phyloP scores from a whole-genome alignment of 2,113 vertebrate species.

The Barbus barbus region DNA sequence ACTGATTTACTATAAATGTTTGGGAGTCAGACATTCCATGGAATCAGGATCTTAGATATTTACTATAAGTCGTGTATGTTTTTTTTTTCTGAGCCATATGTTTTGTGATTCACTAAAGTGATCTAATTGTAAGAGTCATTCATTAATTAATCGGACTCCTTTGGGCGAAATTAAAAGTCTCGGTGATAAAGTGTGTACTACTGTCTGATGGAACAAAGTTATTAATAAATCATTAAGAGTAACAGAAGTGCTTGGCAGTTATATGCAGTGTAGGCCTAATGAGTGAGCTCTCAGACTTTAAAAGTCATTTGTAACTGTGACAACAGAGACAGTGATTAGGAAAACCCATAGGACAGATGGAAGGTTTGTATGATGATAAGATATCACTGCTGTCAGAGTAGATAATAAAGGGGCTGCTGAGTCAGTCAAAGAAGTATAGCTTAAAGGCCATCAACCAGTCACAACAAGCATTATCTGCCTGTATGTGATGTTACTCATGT shows the following conservation, averaged over 20 bases:
- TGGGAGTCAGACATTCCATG: neutral
- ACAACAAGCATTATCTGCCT: neutral
- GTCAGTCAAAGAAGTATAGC: neutral
- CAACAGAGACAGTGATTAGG: neutral
- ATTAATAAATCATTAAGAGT: neutral
- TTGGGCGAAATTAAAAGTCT: neutral
- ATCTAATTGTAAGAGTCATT: neutral
- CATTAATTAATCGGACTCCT: neutral
- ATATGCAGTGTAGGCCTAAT: neutral
- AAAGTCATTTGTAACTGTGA: neutral
- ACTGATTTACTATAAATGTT: neutral
- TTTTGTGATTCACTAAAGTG: neutral
- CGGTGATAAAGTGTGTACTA: neutral
- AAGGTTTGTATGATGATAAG: neutral
- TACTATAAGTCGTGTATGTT: neutral
- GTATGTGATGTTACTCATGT: constrained; percentile 5
- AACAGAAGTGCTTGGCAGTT: neutral
- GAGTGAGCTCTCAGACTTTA: neutral
- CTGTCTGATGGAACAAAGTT: neutral
- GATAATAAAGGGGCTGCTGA: constrained; percentile 2
- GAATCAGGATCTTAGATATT: neutral
- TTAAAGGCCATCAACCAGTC: constrained; percentile 1
- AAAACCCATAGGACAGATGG: neutral
- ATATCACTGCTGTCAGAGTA: constrained; percentile 4
- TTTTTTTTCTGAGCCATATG: neutral